phyloP scores from a whole-genome alignment of 2,113 vertebrate species.

The Protobothrops mucrosquamatus region DNA sequence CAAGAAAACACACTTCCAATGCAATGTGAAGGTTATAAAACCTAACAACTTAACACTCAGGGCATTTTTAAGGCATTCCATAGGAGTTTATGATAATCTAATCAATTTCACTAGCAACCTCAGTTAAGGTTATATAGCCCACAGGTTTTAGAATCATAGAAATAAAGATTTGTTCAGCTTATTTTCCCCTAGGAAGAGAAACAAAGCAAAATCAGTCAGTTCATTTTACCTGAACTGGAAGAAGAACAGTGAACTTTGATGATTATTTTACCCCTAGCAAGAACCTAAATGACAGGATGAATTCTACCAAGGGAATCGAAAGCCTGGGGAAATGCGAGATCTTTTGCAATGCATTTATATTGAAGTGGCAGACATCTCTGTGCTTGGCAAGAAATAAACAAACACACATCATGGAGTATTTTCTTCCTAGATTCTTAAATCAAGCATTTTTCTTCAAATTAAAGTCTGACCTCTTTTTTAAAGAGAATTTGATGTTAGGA shows the following conservation, averaged over 20 bases:
- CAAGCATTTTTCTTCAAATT: background rate
- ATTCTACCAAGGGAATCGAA: constrained; percentile 8
- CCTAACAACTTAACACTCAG: background rate
- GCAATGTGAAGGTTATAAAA: background rate
- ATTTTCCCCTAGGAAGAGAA: constrained; percentile 1
- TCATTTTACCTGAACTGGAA: background rate
- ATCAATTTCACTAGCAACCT: constrained; percentile 9
- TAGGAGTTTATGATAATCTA: background rate
- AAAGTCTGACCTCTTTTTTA: background rate
- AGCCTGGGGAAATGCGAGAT: background rate
- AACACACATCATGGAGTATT: background rate
- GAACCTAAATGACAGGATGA: constrained; percentile 19
- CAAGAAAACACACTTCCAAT: background rate
- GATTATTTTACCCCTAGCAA: constrained; percentile 11
- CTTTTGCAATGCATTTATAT: constrained; percentile 17
- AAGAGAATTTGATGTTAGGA: background rate
- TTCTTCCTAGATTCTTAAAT: background rate
- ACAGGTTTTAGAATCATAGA: background rate
- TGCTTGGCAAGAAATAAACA: background rate
- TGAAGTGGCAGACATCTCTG: constrained; percentile 19
- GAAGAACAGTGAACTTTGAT: constrained; percentile 8
- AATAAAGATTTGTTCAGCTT: constrained; percentile 7
- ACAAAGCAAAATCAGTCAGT: constrained; percentile 12
- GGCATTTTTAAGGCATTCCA: background rate
- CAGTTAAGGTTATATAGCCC: background rate